These are phyloP conservation scores for Eupleurogrammus muticus DNA, from an alignment of 2,797 vertebrate species.

Conservation along the genomic window DNA sequence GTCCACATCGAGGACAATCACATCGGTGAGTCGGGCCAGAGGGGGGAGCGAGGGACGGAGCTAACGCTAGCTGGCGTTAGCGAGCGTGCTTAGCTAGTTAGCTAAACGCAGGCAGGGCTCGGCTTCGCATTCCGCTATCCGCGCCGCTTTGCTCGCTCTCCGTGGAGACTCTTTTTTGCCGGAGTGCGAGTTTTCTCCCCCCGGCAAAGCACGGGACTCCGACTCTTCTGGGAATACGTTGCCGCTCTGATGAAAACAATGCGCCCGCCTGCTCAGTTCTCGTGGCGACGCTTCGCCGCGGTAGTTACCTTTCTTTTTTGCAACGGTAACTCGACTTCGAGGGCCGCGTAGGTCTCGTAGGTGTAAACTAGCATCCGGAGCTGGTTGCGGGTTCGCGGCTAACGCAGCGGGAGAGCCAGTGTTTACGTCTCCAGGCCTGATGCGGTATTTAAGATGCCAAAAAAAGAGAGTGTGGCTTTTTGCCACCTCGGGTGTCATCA, in stretches of 20 bases:
- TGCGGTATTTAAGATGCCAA: slow-evolving; percentile 23
- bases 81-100: slow-evolving; percentile 63
- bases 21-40: slow-evolving; percentile 89
- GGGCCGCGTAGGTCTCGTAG: slow-evolving; percentile 68
- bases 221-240: accelerated
- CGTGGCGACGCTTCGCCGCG: background rate
- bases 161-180: slow-evolving; percentile 17
- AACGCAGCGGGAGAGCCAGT: slow-evolving; percentile 39
- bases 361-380: slow-evolving; percentile 71
- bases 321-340: slow-evolving; percentile 40
- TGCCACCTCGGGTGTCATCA: slow-evolving; percentile 27
- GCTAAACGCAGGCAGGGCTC: slow-evolving; percentile 42
- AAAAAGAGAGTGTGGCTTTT: slow-evolving; percentile 14
- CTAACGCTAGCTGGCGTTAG: slow-evolving; percentile 55
- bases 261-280: background rate
- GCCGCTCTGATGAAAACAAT: too few species aligned
- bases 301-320: slow-evolving; percentile 32
- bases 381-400: slow-evolving; percentile 67
- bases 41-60: slow-evolving; percentile 58
- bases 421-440: slow-evolving; percentile 64
- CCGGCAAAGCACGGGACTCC: background rate
- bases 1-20: slow-evolving; percentile 98
- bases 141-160: slow-evolving; percentile 41
- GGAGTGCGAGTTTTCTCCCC: slow-evolving; percentile 1
- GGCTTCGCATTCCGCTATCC: slow-evolving; percentile 71